phyloP scores from a whole-genome alignment of 1,140 invertebrate genomes.

The Apis dorsata region DNA sequence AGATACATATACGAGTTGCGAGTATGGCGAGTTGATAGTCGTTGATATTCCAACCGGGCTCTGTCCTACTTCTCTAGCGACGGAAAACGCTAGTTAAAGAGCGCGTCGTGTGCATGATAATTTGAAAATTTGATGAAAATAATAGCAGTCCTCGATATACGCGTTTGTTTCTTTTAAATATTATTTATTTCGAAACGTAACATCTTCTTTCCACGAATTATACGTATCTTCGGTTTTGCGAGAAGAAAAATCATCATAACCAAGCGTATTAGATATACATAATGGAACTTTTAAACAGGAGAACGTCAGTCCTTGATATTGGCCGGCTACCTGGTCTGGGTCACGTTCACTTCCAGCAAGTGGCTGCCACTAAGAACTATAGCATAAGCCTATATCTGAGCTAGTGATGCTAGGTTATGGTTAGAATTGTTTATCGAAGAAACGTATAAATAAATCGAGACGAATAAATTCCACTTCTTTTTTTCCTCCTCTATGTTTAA shows the following conservation, averaged over 20 bases:
- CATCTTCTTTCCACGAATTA: too few relatives aligned
- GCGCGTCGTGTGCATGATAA: conserved; percentile 46
- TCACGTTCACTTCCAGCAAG: conserved; percentile 61
- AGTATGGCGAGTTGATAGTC: background rate
- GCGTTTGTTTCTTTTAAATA: background rate
- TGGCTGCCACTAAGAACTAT: conserved; percentile 68
- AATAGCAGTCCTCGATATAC: background rate
- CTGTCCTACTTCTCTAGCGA: conserved; percentile 45
- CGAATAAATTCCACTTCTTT: background rate
- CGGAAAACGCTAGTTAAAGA: conserved; percentile 24
- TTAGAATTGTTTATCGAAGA: conserved; percentile 24
- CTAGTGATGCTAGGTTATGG: conserved; percentile 60
- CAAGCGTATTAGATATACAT: conserved; percentile 74
- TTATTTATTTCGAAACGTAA: background rate
- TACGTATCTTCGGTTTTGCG: too few relatives aligned
- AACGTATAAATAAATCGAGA: conserved; percentile 55
- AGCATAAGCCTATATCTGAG: conserved; percentile 79
- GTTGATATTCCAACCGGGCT: conserved; percentile 19
- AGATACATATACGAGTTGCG: background rate
- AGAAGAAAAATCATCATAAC: background rate
- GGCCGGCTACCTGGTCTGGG: conserved; percentile 82
- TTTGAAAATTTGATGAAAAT: conserved; percentile 30
- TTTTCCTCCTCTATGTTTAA: too few relatives aligned
- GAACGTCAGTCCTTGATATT: conserved; percentile 91
- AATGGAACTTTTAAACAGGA: conserved; percentile 82